These are phyloP conservation scores for Cephus rjabovi DNA, from an alignment of 2,888 invertebrate species.

Conservation along the genomic window DNA sequence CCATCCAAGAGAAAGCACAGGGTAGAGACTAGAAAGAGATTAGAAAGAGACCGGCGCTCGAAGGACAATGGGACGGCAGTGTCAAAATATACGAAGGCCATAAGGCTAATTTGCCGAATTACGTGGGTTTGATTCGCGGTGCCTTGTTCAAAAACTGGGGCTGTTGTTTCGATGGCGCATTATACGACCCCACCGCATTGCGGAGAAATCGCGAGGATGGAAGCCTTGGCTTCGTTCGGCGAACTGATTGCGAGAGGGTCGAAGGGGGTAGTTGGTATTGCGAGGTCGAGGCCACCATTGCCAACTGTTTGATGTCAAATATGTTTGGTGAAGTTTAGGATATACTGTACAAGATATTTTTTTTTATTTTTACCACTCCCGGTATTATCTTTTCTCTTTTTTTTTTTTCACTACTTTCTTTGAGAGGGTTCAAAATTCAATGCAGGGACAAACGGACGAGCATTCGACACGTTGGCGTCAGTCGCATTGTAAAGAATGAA, in stretches of 20 bases:
- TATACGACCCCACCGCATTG: slow-evolving; percentile 1
- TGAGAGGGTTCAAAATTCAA: neutral
- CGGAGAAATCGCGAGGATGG: neutral
- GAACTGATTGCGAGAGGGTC: too few species aligned
- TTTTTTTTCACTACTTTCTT: slow-evolving; percentile 7
- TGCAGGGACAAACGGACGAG: slow-evolving; percentile 37
- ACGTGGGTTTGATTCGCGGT: slow-evolving; percentile 22
- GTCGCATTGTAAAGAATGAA: slow-evolving; percentile 61
- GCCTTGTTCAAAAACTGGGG: slow-evolving; percentile 2
- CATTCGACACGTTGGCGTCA: slow-evolving; percentile 27
- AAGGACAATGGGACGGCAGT: slow-evolving; percentile 32
- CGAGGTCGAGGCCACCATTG: too few species aligned
- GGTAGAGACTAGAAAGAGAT: slow-evolving; percentile 12
- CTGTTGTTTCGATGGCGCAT: neutral
- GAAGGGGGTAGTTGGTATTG: too few species aligned
- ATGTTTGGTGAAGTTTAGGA: too few species aligned
- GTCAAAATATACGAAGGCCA: slow-evolving; percentile 62
- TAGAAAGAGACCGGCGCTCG: slow-evolving; percentile 14
- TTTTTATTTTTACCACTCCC: slow-evolving; percentile 7
- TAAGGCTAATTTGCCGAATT: slow-evolving; percentile 64
- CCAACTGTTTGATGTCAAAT: too few species aligned
- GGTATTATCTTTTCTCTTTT: slow-evolving; percentile 23
- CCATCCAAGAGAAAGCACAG: slow-evolving; percentile 17
- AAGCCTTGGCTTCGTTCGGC: too few species aligned
- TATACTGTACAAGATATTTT: slow-evolving; percentile 2